Percentiles rank a stretch among this genome's conserved stretches.
These are phyloP conservation scores for Rhynchophorus ferrugineus DNA, from an alignment of 1,140 invertebrate genomes.

Conservation along the genomic window DNA sequence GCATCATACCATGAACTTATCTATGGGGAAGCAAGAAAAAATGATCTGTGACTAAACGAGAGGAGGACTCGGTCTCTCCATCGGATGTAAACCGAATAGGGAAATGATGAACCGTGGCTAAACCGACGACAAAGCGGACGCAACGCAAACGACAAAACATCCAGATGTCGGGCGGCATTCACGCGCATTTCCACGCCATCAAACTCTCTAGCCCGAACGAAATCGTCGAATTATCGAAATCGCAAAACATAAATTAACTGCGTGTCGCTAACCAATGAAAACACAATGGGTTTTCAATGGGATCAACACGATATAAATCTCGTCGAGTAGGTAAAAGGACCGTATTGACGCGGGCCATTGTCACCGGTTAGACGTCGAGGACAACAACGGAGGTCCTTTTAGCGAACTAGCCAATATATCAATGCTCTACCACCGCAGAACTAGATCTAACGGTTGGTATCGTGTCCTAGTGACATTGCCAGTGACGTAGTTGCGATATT, in stretches of 20 bases:
- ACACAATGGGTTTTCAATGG: conserved; percentile 18
- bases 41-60: no score
- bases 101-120: conserved; percentile 11
- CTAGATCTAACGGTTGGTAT: conserved; percentile 13
- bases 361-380: not conserved
- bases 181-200: conserved; percentile 16
- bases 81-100: not conserved
- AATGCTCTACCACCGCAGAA: conserved; percentile 6
- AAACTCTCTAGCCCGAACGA: conserved; percentile 1
- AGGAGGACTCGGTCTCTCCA: no score
- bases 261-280: conserved; percentile 17
- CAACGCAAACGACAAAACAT: conserved; percentile 8
- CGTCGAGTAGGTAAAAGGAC: conserved; percentile 1
- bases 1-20: no score
- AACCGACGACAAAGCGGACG: conserved; percentile 5
- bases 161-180: conserved; percentile 9
- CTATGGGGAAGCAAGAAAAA: no score
- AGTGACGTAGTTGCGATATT: not conserved
- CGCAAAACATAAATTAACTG: conserved; percentile 9
- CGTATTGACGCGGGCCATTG: conserved; percentile 8
- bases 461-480: no score
- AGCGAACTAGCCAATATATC: conserved; percentile 5
- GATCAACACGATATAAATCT: conserved; percentile 15
- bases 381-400: conserved; percentile 5
- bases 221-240: conserved; percentile 5